These are phyloP conservation scores for Solen grandis DNA, from an alignment of 1,140 invertebrate species.

Conservation along the genomic window DNA sequence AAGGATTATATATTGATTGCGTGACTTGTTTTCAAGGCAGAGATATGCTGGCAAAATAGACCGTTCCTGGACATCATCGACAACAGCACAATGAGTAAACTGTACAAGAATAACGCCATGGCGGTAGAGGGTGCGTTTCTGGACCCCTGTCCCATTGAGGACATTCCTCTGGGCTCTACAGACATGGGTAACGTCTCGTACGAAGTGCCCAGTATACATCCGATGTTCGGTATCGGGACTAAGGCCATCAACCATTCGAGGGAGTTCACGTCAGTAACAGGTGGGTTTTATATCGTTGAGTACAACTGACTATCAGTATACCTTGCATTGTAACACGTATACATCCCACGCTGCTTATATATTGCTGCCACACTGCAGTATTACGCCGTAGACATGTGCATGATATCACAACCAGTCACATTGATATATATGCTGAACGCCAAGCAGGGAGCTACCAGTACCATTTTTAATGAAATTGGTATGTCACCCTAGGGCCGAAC, in stretches of 20 bases:
- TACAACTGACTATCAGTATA: background rate
- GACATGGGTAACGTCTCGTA: conserved; percentile 79
- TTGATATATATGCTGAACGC: too few relatives aligned
- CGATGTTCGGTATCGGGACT: conserved; percentile 72
- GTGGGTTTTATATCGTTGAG: conserved; percentile 26
- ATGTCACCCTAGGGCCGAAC: too few relatives aligned
- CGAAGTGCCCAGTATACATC: conserved; percentile 76
- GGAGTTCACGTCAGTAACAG: conserved; percentile 68
- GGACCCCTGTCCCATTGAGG: too few relatives aligned
- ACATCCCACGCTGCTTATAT: background rate
- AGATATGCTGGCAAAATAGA: conserved; percentile 4
- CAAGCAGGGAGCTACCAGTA: too few relatives aligned
- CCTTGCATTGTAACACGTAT: background rate
- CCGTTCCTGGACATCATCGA: conserved; percentile 24
- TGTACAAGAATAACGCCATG: conserved; percentile 23
- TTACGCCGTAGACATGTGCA: too few relatives aligned
- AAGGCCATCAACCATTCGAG: conserved; percentile 67
- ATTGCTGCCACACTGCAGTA: too few relatives aligned
- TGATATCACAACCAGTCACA: too few relatives aligned
- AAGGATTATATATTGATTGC: too few relatives aligned
- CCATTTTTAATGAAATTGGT: too few relatives aligned
- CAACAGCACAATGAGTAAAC: background rate
- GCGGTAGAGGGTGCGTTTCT: background rate
- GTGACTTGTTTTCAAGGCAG: conserved; percentile 32
- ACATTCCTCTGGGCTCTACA: conserved; percentile 54